Evolutionary conservation across 2,113 vertebrate species (phyloP), one percentile per base, ranked within the genome.

Genomic region (Pionites leucogaster): DNA sequence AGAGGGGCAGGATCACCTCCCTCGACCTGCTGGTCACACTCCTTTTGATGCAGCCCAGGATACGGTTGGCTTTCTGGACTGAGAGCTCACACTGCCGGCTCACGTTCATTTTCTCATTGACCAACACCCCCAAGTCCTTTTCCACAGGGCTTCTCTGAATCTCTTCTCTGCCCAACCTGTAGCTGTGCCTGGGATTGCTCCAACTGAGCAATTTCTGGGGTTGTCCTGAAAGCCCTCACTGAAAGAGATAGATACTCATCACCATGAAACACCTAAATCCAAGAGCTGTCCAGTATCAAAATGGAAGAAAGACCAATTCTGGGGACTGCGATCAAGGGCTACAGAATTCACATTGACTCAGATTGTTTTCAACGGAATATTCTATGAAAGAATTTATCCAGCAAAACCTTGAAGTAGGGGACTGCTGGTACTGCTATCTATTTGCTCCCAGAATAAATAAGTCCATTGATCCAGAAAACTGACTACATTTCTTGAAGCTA

Each of bases 381-480:
- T 63, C 68, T 59, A 24, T 57, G 14, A 86, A 85, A 80, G 2
- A 93, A 88, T 42, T 63, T 70, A 70, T 69, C n/a, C 49, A 88
- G 67, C 9, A 86, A 92, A 88, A 88, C 31, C 31, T 29, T 81
- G 46, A 37, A 86, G 15, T 5, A 62, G 17, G 5, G 31, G 31
- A 59, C 18, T 80, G 46, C 37, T 82, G 41, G 31, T 83, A 41
- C 70, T 74, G 41, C 71, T 90, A 22, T 70, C 80, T 96, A 29
- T 28, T 88, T 42, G 17, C 17, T 78, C 49, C 17, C 29, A 75
- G 69, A 92, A 82, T 75, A 94, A 91, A 17, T 83, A 88, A 77
- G 42, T 68, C 55, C 42, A 91, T 3, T 78, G 89, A 92, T 89
- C 74, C 77, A 87, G 86, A 93, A 83, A 95, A 83, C 53, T 31